These are phyloP conservation scores for Aethes cnicana DNA, from an alignment of 2,888 invertebrate species.

Conservation along the genomic window DNA sequence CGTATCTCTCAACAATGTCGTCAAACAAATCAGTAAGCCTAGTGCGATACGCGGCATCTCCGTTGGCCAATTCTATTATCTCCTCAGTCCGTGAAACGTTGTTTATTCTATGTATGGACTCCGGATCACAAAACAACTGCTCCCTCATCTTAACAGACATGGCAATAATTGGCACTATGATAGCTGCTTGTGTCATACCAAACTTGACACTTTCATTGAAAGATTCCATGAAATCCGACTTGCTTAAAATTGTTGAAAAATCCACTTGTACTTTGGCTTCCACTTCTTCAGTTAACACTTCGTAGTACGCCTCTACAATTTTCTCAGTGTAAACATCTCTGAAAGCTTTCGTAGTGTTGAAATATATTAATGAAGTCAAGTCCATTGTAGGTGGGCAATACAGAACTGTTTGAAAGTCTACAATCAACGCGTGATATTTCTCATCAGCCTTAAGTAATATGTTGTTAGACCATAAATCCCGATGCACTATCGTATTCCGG, in stretches of 20 bases:
- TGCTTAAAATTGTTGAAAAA: constrained; percentile 46
- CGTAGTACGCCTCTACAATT: constrained; percentile 81
- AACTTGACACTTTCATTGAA: constrained; percentile 61
- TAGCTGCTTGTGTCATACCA: constrained; percentile 62
- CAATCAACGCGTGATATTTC: constrained; percentile 74
- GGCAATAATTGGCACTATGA: constrained; percentile 59
- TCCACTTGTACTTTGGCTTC: constrained; percentile 46
- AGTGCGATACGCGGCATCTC: constrained; percentile 53
- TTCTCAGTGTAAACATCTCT: constrained; percentile 64
- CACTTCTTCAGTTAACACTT: constrained; percentile 66
- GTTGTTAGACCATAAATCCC: constrained; percentile 85
- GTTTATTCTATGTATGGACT: constrained; percentile 46
- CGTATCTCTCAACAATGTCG: constrained; percentile 78
- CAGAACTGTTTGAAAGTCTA: constrained; percentile 87
- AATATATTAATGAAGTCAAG: constrained; percentile 77
- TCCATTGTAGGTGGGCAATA: constrained; percentile 87
- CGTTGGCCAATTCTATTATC: constrained; percentile 54
- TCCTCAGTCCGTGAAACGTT: constrained; percentile 57
- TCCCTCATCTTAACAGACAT: constrained; percentile 52
- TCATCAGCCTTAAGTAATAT: constrained; percentile 73
- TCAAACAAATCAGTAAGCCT: constrained; percentile 79
- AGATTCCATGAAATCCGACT: constrained; percentile 42
- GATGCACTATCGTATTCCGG: constrained; percentile 80
- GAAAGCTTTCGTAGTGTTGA: constrained; percentile 74
- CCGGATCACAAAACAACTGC: constrained; percentile 53